Evolutionary conservation across 92 coral and sea anemone genomes (phyloP), one percentile per base, ranked within the genome.

Genomic region (Paragorgia papillata): DNA sequence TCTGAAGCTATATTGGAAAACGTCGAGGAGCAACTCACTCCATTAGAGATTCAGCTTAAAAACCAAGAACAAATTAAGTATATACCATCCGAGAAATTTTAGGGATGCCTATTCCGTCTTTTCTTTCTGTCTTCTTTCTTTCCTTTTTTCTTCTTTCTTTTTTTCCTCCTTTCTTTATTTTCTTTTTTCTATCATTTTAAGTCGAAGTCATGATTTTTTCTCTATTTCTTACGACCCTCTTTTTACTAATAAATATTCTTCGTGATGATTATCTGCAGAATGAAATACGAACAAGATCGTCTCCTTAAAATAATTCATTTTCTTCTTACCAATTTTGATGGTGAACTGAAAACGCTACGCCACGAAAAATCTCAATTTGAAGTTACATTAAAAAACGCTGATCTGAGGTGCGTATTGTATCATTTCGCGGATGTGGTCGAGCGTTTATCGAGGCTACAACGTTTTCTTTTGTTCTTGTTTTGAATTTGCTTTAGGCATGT

Each of bases 371-470:
- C 69, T 60, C 89, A 88, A 69, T 78, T 81, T 55, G 97, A 95
- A 69, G 94, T 91, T 51, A 93, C 97, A 14, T 31, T 95, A 28
- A 91, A 91, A 70, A 91, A 96, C 69, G 99, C 99, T 46, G 97
- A 95, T 70, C 86, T 95, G 31, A 86, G 90, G 94, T 86, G 17
- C 64, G 2, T 32, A 58, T 32, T 26, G 37, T 24, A 8, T n/a
- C n/a, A n/a, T 20, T 58, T 58, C 13, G 14, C 1, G 31, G 32
- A 25, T 7, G 21, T 21, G 0, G 17, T 58, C 1, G n/a, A 24
- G 10, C 20, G 18, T 3, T 58, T 58, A 33, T 7, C 0, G 12
- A 58, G 15, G 3, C 12, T 27, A 8, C 0, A 9, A 40, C 33
- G 24, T 29, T 55, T 55, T 7, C 26, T 19, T 7, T 58, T 4